These are phyloP conservation scores for Cercopithecus mona DNA, from an alignment of 2,113 vertebrate species.

Conservation along the genomic window DNA sequence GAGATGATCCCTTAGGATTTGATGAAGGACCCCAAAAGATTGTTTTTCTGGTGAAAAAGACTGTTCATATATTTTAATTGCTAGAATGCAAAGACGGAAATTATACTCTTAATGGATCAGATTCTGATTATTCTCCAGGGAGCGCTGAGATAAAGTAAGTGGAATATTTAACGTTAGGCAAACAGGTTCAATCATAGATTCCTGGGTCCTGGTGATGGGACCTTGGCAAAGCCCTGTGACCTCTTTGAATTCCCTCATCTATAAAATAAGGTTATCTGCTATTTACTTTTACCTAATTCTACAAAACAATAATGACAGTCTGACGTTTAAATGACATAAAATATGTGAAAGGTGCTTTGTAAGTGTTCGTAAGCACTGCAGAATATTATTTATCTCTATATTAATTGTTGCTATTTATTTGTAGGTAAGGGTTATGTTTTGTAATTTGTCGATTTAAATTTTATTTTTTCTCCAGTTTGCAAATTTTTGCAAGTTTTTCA, in stretches of 20 bases:
- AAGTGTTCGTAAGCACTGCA: neutral
- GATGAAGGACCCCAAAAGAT: neutral
- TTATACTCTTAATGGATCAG: neutral
- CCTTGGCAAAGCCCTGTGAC: neutral
- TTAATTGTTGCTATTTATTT: neutral
- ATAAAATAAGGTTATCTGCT: neutral
- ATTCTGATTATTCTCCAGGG: slow-evolving; percentile 4
- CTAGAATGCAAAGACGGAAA: neutral
- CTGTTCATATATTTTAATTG: neutral
- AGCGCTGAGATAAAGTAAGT: neutral
- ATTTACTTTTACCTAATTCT: neutral
- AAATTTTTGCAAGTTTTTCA: neutral
- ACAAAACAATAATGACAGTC: neutral
- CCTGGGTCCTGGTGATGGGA: neutral
- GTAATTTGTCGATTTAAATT: neutral
- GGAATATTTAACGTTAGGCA: neutral
- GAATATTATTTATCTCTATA: neutral
- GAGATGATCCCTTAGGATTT: neutral
- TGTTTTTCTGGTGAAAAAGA: neutral
- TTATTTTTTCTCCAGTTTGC: neutral
- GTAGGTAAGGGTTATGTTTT: neutral
- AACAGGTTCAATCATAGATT: neutral
- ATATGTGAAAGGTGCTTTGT: neutral
- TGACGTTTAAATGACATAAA: neutral
- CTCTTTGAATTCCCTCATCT: neutral